Base-by-base conservation (phyloP, 1,140 invertebrate genomes). In the Sycophila sp. region DNA sequence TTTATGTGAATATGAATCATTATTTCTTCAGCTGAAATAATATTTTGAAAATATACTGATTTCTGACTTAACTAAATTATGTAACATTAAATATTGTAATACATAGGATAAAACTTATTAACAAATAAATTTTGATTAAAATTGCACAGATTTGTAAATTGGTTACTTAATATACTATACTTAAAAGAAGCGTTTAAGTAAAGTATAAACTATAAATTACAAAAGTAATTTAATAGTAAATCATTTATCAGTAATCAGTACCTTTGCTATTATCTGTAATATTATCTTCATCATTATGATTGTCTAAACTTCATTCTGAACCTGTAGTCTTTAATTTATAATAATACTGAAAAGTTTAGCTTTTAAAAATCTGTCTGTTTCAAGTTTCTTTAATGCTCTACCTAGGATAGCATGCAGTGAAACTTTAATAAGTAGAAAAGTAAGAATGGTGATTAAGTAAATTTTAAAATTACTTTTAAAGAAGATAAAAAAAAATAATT, bases 371-470 rank as follows among this genome's bases (percentile, higher is more conserved):
- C 24, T 69, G 7, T 26, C 11, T 58, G 7, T 8, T 67, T 36
- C n/a, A 51, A 42, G 42, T 36, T 49, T 68, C 36, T 17, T 38
- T 49, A 15, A 69, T 60, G 28, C 5, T 24, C 49, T 62, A 69
- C 68, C 65, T 28, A 34, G 36, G 68, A 63, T 69, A 63, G 58
- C 47, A 63, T 63, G 51, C 53, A 65, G 24, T 55, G 19, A 58
- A 58, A 40, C 40, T 45, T 47, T 32, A 56, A 26, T 5, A 38
- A 30, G 4, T 32, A 53, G 7, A 34, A n/a, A 28, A 69, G 30
- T 28, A 11, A 17, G 19, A 68, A 49, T 11, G 17, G 24, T 36
- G 22, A 13, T 13, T 56, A 17, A 42, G 11, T 47, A 24, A 68
- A 59, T 38, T 47, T 60, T 0, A 60, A 26, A 34, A 49, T 7